Conservation (phyloP, 2,888 invertebrate genomes). For the Steromphala cineraria region DNA sequence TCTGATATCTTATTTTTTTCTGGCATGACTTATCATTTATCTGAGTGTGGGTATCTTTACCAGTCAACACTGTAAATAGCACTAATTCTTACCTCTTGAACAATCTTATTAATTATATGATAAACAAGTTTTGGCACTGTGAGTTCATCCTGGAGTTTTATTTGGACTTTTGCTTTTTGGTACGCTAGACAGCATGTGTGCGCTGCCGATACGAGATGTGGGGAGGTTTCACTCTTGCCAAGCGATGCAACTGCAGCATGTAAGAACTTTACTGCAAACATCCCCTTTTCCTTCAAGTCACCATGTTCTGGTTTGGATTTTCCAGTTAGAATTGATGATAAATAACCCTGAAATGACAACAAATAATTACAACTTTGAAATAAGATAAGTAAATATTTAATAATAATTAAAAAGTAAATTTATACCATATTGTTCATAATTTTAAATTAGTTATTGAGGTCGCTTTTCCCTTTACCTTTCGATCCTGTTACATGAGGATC, state of each 20-base stretch:
- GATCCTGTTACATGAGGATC: too few relatives aligned
- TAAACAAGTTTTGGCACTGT: constrained; percentile 24
- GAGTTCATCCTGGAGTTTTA: constrained; percentile 9
- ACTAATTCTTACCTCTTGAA: not conserved
- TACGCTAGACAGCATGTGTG: constrained; percentile 21
- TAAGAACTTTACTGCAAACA: constrained; percentile 17
- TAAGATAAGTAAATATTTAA: too few relatives aligned
- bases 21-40: too few relatives aligned
- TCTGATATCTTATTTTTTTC: too few relatives aligned
- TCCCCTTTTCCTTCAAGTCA: not conserved
- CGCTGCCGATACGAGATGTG: not conserved
- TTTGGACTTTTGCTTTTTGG: not conserved
- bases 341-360: not conserved
- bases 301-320: not conserved
- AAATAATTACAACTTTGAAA: not conserved
- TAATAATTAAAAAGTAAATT: too few relatives aligned
- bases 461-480: too few relatives aligned
- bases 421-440: too few relatives aligned
- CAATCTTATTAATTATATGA: constrained; percentile 32
- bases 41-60: too few relatives aligned
- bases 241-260: not conserved
- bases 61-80: too few relatives aligned
- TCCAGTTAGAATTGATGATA: not conserved
- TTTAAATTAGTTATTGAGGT: too few relatives aligned
- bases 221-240: not conserved